Base-by-base conservation (phyloP, 2,888 invertebrate genomes). In the Mythimna pallens region DNA sequence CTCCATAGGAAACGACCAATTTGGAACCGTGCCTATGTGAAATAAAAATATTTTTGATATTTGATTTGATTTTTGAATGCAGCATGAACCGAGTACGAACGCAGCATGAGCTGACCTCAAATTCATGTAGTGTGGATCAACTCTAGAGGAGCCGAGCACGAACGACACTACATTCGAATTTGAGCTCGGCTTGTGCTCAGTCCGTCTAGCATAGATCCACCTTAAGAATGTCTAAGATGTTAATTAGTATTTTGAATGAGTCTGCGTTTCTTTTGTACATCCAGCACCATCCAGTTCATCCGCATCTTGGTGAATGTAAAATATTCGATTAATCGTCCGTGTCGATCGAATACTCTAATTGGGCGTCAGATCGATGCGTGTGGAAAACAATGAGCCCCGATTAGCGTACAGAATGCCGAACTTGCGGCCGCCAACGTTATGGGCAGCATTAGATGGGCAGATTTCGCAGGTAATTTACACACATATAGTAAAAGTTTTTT, bases 341-440 rank as follows among this genome's bases (percentile, higher is more conserved):
- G 90, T 89, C 89, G 80, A 90, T 90, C 89, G 85, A 84, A 74
- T 82, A 84, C 80, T 91, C 87, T 93, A 93, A 93, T 93, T 93
- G 92, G 89, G 70, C 68, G 36, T 14, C 87, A 90, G 91, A 92
- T 90, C 89, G 92, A 92, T 92, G 92, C 86, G 88, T 84, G 86
- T 73, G 70, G 80, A 83, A 89, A 91, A 93, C 93, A 93, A 93
- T 92, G 89, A 85, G 77, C 73, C 73, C 72, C 78, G 79, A 83
- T 84, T 82, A 79, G 74, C 73, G 73, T 78, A 80, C 71, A 72
- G 73, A 81, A 80, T 80, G 61, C 61, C n/a, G n/a, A 34, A 72
- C 66, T 70, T 43, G 54, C 14, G 63, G 52, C 64, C 67, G 58
- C 66, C 30, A 64, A 78, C 64, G 69, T 80, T 65, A 69, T 67